Evolutionary conservation across 2,113 vertebrate species (phyloP).

Genomic region (Scatophagus argus): DNA sequence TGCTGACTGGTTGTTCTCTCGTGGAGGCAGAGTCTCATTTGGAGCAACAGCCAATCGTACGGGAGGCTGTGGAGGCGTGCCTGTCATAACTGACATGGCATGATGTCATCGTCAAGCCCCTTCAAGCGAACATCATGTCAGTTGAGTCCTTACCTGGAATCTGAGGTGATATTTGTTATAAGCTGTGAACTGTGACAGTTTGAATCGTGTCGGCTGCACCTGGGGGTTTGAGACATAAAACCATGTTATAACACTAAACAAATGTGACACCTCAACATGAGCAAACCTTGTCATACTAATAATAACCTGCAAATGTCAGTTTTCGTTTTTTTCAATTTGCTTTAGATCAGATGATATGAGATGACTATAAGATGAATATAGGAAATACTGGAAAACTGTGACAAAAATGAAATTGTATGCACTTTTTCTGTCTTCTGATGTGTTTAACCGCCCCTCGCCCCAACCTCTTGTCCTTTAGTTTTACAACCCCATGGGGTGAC

Average conservation of each 20-base stretch:
- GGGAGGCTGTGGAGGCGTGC: conserved; percentile 78
- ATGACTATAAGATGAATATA: no score
- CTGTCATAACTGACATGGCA: conserved; percentile 28
- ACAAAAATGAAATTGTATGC: neutral
- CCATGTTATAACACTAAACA: conserved; percentile 17
- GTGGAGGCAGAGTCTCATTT: conserved; percentile 74
- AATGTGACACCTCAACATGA: neutral
- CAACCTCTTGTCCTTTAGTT: neutral
- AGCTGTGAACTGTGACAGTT: neutral
- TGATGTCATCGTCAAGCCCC: neutral
- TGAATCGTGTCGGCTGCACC: neutral
- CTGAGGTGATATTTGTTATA: neutral
- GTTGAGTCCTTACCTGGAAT: neutral
- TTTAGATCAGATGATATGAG: neutral
- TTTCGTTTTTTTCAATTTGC: neutral
- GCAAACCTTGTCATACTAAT: neutral
- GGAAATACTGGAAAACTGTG: neutral
- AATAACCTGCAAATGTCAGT: neutral
- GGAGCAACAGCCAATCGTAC: conserved; percentile 69
- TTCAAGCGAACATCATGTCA: no score
- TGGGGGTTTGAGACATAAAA: neutral
- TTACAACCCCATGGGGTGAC: neutral
- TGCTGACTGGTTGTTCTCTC: conserved; percentile 76
- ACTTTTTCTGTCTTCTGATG: neutral
- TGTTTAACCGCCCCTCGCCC: neutral